Evolutionary conservation across 2,113 vertebrate species (phyloP).

Genomic region (Grus americana): DNA sequence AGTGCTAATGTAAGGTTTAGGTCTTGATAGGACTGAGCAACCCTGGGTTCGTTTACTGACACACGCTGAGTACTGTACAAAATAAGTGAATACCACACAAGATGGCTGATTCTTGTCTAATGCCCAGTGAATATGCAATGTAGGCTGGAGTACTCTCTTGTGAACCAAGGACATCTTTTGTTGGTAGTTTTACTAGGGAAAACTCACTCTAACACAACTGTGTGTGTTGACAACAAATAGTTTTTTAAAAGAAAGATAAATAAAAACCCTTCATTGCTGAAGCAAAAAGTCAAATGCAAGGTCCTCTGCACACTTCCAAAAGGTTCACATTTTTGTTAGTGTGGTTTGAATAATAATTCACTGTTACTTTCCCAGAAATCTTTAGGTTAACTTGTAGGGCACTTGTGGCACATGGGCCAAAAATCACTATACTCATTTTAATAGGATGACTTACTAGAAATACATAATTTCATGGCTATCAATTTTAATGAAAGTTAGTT

Average conservation of each 20-base stretch:
- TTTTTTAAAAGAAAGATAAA: not conserved
- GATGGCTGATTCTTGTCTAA: not conserved
- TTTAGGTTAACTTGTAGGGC: not conserved
- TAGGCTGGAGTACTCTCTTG: not conserved
- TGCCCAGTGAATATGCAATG: not conserved
- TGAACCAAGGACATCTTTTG: not conserved
- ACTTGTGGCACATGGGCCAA: not conserved
- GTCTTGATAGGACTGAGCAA: not conserved
- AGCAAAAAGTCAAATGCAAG: not conserved
- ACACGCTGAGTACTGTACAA: not conserved
- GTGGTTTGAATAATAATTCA: not conserved
- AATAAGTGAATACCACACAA: not conserved
- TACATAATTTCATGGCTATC: not conserved
- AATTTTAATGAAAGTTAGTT: not conserved
- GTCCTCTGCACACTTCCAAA: not conserved
- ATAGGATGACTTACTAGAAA: not conserved
- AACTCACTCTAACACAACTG: not conserved
- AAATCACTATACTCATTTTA: not conserved
- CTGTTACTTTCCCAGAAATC: not conserved
- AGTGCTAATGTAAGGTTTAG: not conserved
- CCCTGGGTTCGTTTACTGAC: not conserved
- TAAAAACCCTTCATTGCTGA: not conserved
- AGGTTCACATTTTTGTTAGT: not conserved
- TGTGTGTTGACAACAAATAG: not conserved
- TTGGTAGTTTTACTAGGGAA: not conserved